A percentile compares a stretch with the other conserved stretches of the same genome.
Conservation (phyloP, 1,140 invertebrate species). For the Drosophila mauritiana region DNA sequence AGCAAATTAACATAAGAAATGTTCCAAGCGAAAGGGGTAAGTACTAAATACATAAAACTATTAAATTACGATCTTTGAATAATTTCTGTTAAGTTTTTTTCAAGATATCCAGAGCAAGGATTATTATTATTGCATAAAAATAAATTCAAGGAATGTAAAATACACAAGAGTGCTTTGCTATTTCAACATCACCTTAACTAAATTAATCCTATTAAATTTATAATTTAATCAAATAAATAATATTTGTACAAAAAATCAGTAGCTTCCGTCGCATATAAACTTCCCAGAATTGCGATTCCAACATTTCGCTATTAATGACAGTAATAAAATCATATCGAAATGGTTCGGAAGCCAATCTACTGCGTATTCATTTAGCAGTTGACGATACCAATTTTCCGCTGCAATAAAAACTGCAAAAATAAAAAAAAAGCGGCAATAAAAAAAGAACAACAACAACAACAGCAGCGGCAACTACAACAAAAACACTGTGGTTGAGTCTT, state of each 20-base stretch:
- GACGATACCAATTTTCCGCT: constrained; percentile 49
- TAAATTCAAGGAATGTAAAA: too few species aligned
- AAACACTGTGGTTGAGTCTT: constrained; percentile 43
- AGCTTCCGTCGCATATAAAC: too few species aligned
- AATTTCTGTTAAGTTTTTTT: too few species aligned
- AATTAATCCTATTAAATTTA: too few species aligned
- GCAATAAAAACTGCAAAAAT: constrained; percentile 35
- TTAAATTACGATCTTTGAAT: too few species aligned
- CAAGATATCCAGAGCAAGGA: too few species aligned
- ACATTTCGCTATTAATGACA: constrained; percentile 8
- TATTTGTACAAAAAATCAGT: background rate
- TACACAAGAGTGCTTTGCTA: too few species aligned
- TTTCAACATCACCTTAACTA: too few species aligned
- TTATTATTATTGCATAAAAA: too few species aligned
- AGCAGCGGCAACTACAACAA: constrained; percentile 42
- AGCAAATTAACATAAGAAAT: background rate
- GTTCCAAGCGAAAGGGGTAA: background rate
- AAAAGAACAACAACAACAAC: constrained; percentile 38
- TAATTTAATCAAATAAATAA: background rate
- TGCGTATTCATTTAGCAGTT: constrained; percentile 43
- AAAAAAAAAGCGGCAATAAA: constrained; percentile 16
- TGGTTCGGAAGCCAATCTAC: constrained; percentile 44
- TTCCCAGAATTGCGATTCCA: background rate
- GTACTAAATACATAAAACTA: too few species aligned
- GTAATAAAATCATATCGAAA: constrained; percentile 31